These are phyloP conservation scores for Nibea albiflora DNA, from an alignment of 2,113 vertebrate genomes.

Conservation along the genomic window DNA sequence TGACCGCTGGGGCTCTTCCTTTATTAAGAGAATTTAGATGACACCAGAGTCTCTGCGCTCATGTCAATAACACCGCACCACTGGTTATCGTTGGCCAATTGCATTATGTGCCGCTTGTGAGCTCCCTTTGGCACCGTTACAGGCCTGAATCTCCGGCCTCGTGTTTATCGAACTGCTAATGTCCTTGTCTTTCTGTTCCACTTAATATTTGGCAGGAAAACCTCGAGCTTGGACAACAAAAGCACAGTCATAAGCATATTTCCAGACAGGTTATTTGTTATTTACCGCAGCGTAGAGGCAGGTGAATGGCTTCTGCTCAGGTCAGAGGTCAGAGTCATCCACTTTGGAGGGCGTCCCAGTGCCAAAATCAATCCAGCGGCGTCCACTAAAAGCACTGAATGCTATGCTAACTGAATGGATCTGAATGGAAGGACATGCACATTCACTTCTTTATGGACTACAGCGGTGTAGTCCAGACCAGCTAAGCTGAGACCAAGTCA, in stretches of 20 bases:
- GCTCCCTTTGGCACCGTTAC: slow-evolving; percentile 22
- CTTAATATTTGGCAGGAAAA: slow-evolving; percentile 21
- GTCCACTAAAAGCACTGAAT: background rate
- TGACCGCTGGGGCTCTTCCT: slow-evolving; percentile 22
- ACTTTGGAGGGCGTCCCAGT: no score
- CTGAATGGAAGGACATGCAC: no score
- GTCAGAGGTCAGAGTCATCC: background rate
- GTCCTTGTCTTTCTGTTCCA: slow-evolving; percentile 19
- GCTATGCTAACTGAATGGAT: no score
- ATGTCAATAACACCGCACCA: slow-evolving; percentile 27
- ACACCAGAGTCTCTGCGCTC: slow-evolving; percentile 15
- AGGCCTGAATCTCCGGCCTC: background rate
- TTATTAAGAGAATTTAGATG: slow-evolving; percentile 21
- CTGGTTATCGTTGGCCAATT: slow-evolving; percentile 18
- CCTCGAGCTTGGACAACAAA: background rate
- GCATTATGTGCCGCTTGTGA: slow-evolving; percentile 20
- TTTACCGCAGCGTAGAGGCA: background rate
- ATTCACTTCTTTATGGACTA: no score
- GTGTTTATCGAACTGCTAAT: background rate
- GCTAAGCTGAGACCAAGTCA: no score
- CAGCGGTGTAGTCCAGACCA: no score
- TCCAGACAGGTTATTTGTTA: background rate
- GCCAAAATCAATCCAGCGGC: background rate
- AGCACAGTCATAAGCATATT: background rate
- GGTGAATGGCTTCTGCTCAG: background rate